Conservation (phyloP, 2,797 vertebrate genomes). For the Sandelia bainsii region DNA sequence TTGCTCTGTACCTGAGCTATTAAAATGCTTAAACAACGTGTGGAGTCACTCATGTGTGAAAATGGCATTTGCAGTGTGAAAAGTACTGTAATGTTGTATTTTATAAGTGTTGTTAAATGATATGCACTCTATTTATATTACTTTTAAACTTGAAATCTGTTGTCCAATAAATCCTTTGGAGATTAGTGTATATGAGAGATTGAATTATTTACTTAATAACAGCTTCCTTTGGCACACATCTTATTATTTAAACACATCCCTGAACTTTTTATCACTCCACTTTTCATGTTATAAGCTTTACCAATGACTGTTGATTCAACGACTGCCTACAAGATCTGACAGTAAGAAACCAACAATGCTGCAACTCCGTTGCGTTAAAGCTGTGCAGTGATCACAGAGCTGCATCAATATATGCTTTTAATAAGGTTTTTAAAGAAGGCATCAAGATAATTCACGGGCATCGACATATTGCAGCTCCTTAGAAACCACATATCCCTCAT, state of each 20-base stretch:
- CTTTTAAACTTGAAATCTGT: constrained; percentile 73
- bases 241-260: constrained; percentile 38
- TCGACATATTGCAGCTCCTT: constrained; percentile 76
- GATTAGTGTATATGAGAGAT: constrained; percentile 62
- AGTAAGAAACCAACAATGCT: constrained; percentile 50
- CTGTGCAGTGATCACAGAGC: constrained; percentile 41
- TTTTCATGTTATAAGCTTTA: constrained; percentile 35
- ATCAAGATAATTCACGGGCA: constrained; percentile 77
- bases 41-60: constrained; percentile 68
- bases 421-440: constrained; percentile 59
- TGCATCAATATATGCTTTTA: constrained; percentile 62
- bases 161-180: constrained; percentile 81
- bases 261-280: constrained; percentile 53
- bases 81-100: constrained; percentile 51
- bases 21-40: constrained; percentile 64
- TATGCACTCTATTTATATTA: constrained; percentile 54
- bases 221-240: constrained; percentile 45
- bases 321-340: constrained; percentile 36
- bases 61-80: constrained; percentile 52
- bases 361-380: constrained; percentile 47
- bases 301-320: constrained; percentile 44
- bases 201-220: constrained; percentile 71
- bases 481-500: constrained; percentile 74
- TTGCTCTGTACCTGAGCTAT: constrained; percentile 73
- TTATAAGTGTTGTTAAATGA: constrained; percentile 56